Evolutionary conservation across 2,888 invertebrate genomes (phyloP).

Genomic region (Phorcus lineatus): DNA sequence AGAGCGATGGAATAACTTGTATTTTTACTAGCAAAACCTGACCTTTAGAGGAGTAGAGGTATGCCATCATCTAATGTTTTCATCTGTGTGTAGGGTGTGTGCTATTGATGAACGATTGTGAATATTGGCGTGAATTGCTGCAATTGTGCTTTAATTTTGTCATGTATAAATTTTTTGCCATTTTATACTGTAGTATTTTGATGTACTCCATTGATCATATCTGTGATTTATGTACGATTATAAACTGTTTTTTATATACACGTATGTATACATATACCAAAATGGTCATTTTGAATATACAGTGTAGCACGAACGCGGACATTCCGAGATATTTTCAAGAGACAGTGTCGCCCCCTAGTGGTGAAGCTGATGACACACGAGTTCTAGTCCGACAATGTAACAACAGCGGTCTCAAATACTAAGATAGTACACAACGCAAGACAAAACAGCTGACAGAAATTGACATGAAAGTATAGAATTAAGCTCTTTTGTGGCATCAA

Average conservation of each 20-base stretch:
- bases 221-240: constrained; percentile 7
- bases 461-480: too few species aligned
- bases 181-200: constrained; percentile 15
- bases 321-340: too few species aligned
- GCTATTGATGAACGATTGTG: background rate
- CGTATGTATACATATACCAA: too few species aligned
- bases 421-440: too few species aligned
- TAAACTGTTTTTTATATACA: background rate
- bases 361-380: too few species aligned
- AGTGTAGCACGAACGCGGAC: too few species aligned
- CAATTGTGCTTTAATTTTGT: background rate
- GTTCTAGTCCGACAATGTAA: too few species aligned
- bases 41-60: background rate
- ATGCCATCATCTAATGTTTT: background rate
- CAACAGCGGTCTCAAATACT: too few species aligned
- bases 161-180: background rate
- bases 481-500: too few species aligned
- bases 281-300: too few species aligned
- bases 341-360: too few species aligned
- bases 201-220: background rate
- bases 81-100: background rate
- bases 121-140: background rate
- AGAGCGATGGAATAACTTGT: background rate
- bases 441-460: too few species aligned
- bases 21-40: background rate